A percentile compares a stretch with the other conserved stretches of the same genome.
Conservation (phyloP, 2,113 vertebrate genomes). For the Cyanoliseus patagonus region DNA sequence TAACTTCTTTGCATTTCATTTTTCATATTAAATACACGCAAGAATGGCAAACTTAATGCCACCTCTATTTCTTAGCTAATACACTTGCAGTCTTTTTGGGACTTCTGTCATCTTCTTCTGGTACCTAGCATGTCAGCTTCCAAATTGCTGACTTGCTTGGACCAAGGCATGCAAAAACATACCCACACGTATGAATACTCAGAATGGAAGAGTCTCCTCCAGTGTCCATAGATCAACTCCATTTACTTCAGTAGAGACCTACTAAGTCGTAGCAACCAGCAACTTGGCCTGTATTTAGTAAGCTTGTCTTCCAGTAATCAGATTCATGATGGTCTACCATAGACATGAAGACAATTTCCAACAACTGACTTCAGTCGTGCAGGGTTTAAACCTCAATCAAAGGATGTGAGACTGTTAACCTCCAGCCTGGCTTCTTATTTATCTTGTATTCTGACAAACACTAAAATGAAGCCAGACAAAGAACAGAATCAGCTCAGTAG, state of each 20-base stretch:
- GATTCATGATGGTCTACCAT: background rate
- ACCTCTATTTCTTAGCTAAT: background rate
- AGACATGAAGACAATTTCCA: background rate
- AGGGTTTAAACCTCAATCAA: background rate
- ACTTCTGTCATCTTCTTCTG: background rate
- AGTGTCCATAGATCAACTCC: background rate
- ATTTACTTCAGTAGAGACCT: background rate
- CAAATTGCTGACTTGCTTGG: background rate
- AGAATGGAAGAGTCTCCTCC: background rate
- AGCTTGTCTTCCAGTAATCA: background rate
- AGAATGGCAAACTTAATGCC: background rate
- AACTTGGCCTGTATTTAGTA: background rate
- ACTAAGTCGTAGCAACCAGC: background rate
- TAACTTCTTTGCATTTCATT: background rate
- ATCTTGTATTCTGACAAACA: background rate
- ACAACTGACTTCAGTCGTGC: background rate
- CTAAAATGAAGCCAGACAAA: background rate
- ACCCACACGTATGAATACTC: background rate
- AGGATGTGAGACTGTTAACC: background rate
- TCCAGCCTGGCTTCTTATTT: background rate
- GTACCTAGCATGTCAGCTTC: background rate
- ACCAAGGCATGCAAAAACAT: rapidly evolving
- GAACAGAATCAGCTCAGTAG: background rate
- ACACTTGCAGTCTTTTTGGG: background rate
- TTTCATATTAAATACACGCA: background rate